These are phyloP conservation scores for Ptychadena robeensis DNA, from an alignment of 2,797 vertebrate genomes.

Conservation along the genomic window DNA sequence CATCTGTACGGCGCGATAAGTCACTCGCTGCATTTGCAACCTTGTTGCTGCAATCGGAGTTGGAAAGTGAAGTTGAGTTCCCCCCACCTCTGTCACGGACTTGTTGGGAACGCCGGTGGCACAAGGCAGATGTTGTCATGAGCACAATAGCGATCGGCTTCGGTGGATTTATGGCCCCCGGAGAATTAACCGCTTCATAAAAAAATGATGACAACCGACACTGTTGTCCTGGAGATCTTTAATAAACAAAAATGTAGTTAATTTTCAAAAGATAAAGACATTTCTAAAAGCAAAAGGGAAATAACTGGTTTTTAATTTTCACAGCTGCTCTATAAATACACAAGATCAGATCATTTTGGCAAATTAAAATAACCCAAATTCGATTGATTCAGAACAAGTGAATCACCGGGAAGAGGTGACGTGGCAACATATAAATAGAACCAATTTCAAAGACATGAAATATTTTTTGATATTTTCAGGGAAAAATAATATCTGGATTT, in stretches of 20 bases:
- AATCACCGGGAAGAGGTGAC: neutral
- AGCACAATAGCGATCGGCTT: slow-evolving; percentile 27
- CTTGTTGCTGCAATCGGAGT: slow-evolving; percentile 39
- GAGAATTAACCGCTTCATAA: slow-evolving; percentile 21
- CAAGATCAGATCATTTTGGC: neutral
- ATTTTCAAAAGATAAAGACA: neutral
- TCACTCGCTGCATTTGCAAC: slow-evolving; percentile 63
- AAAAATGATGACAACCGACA: neutral
- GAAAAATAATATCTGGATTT: too few species aligned
- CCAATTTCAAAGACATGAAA: neutral
- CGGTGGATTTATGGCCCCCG: slow-evolving; percentile 9
- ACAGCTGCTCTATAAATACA: neutral
- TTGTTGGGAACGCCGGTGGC: slow-evolving; percentile 59
- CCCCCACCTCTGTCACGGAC: slow-evolving; percentile 57
- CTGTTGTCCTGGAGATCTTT: too few species aligned
- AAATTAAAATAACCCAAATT: neutral
- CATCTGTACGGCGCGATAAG: slow-evolving; percentile 63
- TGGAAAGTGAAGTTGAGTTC: slow-evolving; percentile 67
- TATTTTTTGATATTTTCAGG: neutral
- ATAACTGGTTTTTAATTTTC: neutral
- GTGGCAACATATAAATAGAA: neutral
- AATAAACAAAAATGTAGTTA: too few species aligned
- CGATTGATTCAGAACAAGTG: neutral
- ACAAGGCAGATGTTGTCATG: slow-evolving; percentile 64
- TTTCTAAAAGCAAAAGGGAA: neutral